Conservation (phyloP, 1,140 invertebrate species). For the Bombus haemorrhoidalis region DNA sequence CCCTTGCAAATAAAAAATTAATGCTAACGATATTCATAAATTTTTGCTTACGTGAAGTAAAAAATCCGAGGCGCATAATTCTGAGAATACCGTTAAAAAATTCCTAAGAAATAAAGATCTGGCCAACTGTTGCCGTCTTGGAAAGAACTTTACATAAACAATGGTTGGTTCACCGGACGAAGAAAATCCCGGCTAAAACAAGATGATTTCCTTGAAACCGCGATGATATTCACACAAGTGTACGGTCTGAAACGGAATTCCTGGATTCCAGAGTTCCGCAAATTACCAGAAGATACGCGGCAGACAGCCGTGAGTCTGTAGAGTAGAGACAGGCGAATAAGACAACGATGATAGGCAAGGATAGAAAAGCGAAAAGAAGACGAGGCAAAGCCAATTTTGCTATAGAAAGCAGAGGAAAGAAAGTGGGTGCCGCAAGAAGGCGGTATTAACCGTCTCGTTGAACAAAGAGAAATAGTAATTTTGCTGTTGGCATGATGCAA, state of each 20-base stretch:
- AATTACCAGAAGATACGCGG: slow-evolving; percentile 47
- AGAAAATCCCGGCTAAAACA: not conserved
- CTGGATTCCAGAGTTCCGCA: slow-evolving; percentile 53
- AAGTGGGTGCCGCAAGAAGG: slow-evolving; percentile 58
- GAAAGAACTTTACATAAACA: not conserved
- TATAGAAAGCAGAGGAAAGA: slow-evolving; percentile 50
- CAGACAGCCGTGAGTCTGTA: slow-evolving; percentile 15
- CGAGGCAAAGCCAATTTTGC: slow-evolving; percentile 37
- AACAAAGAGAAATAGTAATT: slow-evolving; percentile 54
- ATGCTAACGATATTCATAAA: no score
- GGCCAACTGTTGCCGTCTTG: not conserved
- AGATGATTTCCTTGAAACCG: slow-evolving; percentile 14
- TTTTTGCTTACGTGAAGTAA: no score
- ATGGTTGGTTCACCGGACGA: not conserved
- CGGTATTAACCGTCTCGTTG: slow-evolving; percentile 68
- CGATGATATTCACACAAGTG: slow-evolving; percentile 36
- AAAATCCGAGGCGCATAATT: no score
- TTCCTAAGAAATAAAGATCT: not conserved
- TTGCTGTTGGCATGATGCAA: slow-evolving; percentile 32
- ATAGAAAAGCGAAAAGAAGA: not conserved
- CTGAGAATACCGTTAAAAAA: not conserved
- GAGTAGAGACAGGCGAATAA: not conserved
- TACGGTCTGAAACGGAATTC: slow-evolving; percentile 68
- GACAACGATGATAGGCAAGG: slow-evolving; percentile 16
- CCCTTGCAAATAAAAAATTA: no score